phyloP scores from a whole-genome alignment of 2,113 vertebrate genomes.

The Stegostoma tigrinum region DNA sequence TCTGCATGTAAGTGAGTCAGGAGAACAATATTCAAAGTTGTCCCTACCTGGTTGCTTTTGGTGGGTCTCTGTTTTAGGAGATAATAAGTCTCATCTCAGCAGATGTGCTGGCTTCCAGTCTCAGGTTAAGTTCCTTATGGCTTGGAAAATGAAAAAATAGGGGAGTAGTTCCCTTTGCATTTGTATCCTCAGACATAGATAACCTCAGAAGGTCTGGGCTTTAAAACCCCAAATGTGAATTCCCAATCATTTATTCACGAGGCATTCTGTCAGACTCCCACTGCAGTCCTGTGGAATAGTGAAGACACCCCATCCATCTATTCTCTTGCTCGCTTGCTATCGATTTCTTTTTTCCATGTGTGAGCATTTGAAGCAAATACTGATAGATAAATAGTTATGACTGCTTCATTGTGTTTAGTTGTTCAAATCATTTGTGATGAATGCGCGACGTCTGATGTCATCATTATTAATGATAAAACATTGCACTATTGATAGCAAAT shows the following conservation, averaged over 20 bases:
- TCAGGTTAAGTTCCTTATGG: not conserved
- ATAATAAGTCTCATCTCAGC: not conserved
- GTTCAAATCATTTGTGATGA: not conserved
- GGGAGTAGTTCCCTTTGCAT: not conserved
- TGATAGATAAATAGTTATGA: not conserved
- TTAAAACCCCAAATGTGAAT: not conserved
- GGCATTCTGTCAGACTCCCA: not conserved
- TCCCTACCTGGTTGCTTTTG: not conserved
- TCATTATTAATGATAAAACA: not conserved
- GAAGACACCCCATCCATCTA: not conserved
- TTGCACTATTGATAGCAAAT: not conserved
- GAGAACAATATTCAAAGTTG: not conserved
- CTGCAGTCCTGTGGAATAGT: not conserved
- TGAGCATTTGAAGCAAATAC: not conserved
- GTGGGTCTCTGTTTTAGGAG: not conserved
- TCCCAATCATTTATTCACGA: not conserved
- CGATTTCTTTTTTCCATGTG: not conserved
- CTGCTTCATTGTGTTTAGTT: not conserved
- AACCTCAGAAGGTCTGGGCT: not conserved
- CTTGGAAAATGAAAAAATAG: not conserved
- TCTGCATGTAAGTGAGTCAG: not conserved
- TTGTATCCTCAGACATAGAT: not conserved
- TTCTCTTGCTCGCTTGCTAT: not conserved
- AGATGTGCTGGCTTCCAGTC: not conserved
- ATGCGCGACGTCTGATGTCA: not conserved